Percentiles rank a stretch among this genome's conserved stretches.
Evolutionary conservation across 2,113 vertebrate genomes (phyloP).

Genomic region (Phaetusa simplex): DNA sequence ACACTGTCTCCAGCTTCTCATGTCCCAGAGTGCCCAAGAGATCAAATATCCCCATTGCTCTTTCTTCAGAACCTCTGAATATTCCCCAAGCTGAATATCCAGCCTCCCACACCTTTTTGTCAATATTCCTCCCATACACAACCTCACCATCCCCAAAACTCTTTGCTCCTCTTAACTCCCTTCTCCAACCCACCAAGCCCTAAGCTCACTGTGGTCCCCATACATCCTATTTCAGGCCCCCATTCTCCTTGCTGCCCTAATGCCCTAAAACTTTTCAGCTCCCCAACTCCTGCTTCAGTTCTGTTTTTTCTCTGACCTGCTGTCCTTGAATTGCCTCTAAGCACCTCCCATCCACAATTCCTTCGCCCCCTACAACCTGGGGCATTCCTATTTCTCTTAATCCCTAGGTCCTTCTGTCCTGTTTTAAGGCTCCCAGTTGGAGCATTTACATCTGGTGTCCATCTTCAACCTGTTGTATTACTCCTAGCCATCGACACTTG

Average conservation of each 20-base stretch:
- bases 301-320: background rate
- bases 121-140: background rate
- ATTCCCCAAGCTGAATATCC: background rate
- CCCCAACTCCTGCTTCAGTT: background rate
- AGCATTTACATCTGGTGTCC: background rate
- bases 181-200: background rate
- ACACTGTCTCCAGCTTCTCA: background rate
- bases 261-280: background rate
- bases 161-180: background rate
- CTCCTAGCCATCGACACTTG: background rate
- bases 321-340: background rate
- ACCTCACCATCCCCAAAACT: background rate
- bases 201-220: background rate
- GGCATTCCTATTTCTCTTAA: background rate
- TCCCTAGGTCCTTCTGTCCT: background rate
- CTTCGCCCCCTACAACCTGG: background rate
- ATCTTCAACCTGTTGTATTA: background rate
- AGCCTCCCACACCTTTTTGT: background rate
- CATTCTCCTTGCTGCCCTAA: background rate
- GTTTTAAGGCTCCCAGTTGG: background rate
- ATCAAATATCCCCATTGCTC: background rate
- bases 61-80: background rate
- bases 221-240: background rate
- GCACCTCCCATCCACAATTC: background rate
- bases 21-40: background rate